Conservation (phyloP, 1,140 invertebrate species). For the Drosophila pectinifera region DNA sequence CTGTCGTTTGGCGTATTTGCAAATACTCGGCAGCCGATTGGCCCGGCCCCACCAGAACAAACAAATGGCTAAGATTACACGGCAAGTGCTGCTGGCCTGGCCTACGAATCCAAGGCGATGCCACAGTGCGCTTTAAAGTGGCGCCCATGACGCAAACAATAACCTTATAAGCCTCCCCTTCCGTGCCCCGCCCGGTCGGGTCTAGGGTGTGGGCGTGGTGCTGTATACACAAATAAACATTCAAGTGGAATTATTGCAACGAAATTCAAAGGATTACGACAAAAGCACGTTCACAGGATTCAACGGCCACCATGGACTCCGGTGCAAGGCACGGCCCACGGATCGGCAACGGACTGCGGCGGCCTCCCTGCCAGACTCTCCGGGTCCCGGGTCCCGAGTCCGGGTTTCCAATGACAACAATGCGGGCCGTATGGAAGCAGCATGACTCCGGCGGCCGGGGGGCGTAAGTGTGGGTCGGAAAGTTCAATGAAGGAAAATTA, state of each 20-base stretch:
- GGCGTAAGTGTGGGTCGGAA: slow-evolving; percentile 26
- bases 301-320: slow-evolving; percentile 60
- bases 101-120: slow-evolving; percentile 45
- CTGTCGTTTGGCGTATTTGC: slow-evolving; percentile 56
- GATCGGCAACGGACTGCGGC: slow-evolving; percentile 53
- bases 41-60: slow-evolving; percentile 14
- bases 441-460: slow-evolving; percentile 23
- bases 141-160: slow-evolving; percentile 79
- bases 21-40: slow-evolving; percentile 22
- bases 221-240: slow-evolving; percentile 84
- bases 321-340: slow-evolving; percentile 70
- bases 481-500: slow-evolving; percentile 83
- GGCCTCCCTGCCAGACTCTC: slow-evolving; percentile 30
- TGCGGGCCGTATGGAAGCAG: slow-evolving; percentile 57
- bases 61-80: slow-evolving; percentile 68
- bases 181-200: slow-evolving; percentile 1
- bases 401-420: slow-evolving; percentile 80
- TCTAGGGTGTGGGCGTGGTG: slow-evolving; percentile 46
- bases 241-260: slow-evolving; percentile 85
- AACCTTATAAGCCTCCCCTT: slow-evolving; percentile 65
- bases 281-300: slow-evolving; percentile 84
- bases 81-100: slow-evolving; percentile 28
- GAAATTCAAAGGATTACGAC: slow-evolving; percentile 85
- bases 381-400: slow-evolving; percentile 16
- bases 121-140: slow-evolving; percentile 69